These are phyloP conservation scores for Prinia subflava DNA, from an alignment of 2,113 vertebrate genomes.

Conservation along the genomic window DNA sequence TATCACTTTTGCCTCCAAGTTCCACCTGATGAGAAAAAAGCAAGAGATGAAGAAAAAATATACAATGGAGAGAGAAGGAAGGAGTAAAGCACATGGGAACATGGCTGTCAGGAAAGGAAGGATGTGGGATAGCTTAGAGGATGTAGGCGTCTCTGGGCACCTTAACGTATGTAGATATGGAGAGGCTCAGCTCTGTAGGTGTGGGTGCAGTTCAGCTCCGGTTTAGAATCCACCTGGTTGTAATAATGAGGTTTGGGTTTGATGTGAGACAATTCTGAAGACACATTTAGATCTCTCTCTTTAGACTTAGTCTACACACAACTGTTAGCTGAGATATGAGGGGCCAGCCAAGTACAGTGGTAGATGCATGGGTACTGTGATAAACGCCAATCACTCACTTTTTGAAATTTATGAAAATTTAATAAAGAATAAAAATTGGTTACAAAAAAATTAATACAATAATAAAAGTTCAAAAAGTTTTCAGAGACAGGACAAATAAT, in stretches of 20 bases:
- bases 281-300: not conserved
- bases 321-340: not conserved
- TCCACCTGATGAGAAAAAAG: not conserved
- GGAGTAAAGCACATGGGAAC: not conserved
- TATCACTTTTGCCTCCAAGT: not conserved
- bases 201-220: not conserved
- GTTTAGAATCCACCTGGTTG: not conserved
- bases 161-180: too few relatives aligned
- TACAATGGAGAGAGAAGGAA: not conserved
- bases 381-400: too few relatives aligned
- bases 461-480: too few relatives aligned
- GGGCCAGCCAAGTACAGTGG: not conserved
- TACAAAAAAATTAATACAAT: too few relatives aligned
- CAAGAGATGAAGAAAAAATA: not conserved
- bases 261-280: not conserved
- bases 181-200: not conserved
- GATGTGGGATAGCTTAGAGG: not conserved
- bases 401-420: too few relatives aligned
- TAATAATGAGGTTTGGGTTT: not conserved
- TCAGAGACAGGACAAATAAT: too few relatives aligned
- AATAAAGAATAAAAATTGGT: too few relatives aligned
- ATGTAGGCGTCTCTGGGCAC: not conserved
- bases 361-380: not conserved
- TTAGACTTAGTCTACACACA: not conserved
- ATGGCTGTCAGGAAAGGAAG: not conserved